Conservation (phyloP, 2,113 vertebrate species). For the Plecotus auritus region DNA sequence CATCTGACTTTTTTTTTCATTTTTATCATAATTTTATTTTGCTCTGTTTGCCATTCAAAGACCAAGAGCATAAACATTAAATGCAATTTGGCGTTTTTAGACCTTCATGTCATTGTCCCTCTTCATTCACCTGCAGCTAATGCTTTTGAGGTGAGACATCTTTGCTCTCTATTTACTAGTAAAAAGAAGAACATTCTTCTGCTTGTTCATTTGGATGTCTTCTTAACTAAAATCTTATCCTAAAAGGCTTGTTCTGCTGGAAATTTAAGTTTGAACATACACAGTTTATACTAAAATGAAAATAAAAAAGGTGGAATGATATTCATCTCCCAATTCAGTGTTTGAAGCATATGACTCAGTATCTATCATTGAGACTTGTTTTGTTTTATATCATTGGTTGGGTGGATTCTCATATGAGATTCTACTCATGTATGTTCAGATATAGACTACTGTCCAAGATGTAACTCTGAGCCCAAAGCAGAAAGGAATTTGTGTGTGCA, state of each 20-base stretch:
- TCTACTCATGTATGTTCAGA: background rate
- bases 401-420: background rate
- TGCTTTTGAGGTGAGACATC: background rate
- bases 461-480: background rate
- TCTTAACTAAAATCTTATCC: background rate
- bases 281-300: background rate
- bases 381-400: background rate
- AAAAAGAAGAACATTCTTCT: background rate
- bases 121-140: background rate
- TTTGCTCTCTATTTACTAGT: background rate
- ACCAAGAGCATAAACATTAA: background rate
- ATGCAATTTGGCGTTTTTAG: background rate
- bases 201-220: background rate
- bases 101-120: background rate
- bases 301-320: background rate
- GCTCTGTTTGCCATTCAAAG: background rate
- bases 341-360: background rate
- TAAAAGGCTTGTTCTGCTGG: background rate
- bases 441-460: background rate
- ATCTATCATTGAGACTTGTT: background rate
- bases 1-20: background rate
- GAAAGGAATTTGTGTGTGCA: background rate
- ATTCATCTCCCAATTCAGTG: background rate
- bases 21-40: background rate
- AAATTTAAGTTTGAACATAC: background rate